A percentile compares a stretch with the other conserved stretches of the same genome.
phyloP scores from a whole-genome alignment of 2,113 vertebrate genomes.

The Plecturocebus donacophilus region DNA sequence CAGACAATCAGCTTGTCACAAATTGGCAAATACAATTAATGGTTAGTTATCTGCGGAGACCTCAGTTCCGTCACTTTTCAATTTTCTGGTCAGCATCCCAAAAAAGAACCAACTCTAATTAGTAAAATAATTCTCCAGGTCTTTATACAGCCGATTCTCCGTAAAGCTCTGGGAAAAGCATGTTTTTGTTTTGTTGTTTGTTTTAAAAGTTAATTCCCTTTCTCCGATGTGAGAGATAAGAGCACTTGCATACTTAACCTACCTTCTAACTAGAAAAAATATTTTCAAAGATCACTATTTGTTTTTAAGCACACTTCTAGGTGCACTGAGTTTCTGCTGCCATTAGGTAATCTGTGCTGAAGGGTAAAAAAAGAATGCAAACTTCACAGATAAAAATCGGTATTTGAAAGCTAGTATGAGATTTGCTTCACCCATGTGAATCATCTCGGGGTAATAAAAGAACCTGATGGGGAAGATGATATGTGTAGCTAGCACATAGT shows the following conservation, averaged over 20 bases:
- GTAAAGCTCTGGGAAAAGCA: slow-evolving; percentile 34
- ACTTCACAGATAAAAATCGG: slow-evolving; percentile 24
- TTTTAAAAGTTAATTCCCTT: slow-evolving; percentile 16
- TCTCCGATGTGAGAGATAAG: not conserved
- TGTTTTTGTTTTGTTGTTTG: slow-evolving; percentile 28
- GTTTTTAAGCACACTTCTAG: slow-evolving; percentile 18
- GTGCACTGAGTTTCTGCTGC: not conserved
- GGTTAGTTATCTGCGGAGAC: slow-evolving; percentile 68
- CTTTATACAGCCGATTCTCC: slow-evolving; percentile 37
- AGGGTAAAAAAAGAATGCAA: not conserved
- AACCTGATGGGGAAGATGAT: not conserved
- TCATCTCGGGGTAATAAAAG: not conserved
- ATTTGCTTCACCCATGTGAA: not conserved
- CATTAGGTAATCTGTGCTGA: not conserved
- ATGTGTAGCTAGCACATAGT: not conserved
- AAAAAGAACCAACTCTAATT: slow-evolving; percentile 60
- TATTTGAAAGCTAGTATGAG: slow-evolving; percentile 21
- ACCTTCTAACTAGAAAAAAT: slow-evolving; percentile 29
- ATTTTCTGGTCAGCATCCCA: slow-evolving; percentile 57
- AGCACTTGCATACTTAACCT: not conserved
- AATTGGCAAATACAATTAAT: slow-evolving; percentile 63
- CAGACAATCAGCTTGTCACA: slow-evolving; percentile 60
- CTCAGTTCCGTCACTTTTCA: slow-evolving; percentile 65
- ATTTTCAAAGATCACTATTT: slow-evolving; percentile 11
- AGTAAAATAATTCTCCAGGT: slow-evolving; percentile 66